Evolutionary conservation across 2,797 vertebrate genomes (phyloP), one percentile per base, ranked within the genome.

Genomic region (Crax fasciolata): DNA sequence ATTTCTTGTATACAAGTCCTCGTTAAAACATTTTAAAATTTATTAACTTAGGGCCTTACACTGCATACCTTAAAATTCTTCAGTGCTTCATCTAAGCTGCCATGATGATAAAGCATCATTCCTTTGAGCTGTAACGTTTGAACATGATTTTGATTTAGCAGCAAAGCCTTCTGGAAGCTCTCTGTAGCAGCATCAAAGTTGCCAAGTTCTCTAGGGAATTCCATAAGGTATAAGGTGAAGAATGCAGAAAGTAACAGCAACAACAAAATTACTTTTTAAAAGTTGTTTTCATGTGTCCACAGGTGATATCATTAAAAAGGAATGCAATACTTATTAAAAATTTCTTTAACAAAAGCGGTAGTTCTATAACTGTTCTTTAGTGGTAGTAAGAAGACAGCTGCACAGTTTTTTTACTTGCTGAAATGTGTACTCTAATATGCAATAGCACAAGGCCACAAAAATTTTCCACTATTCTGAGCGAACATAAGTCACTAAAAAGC

Each of bases 91-190:
- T 98, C 98, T 90, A 99, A 97, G 41, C 98, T 99, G 91, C 99
- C 99, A 7, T 99, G 99, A 97, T 99, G 99, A 96, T 99, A 99
- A 32, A 99, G 98, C 99, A 99, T 99, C 98, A 99, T 99, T 59
- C 99, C 99, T 41, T 99, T 98, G 28, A 99, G 98, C 97, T 99
- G 99, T 19, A 99, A 98, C 0, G 99, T 99, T 98, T 99, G 99
- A 73, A 99, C 99, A 20, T 99, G 99, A 96, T 99, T 99, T 96
- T 99, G 99, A 97, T 99, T 99, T 89, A 99, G 95, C 97, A 99
- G 97, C 38, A 99, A 98, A 51, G 99, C 99, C 97, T 99, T 99
- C 97, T 99, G 99, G 90, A 99, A 99, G 96, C 98, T 99, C 95
- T 99, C 99, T 83, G 99, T 99, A 5, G 99, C 99, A 4, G 99